Evolutionary conservation across 2,797 vertebrate genomes (phyloP).

Genomic region (Mus spretus): DNA sequence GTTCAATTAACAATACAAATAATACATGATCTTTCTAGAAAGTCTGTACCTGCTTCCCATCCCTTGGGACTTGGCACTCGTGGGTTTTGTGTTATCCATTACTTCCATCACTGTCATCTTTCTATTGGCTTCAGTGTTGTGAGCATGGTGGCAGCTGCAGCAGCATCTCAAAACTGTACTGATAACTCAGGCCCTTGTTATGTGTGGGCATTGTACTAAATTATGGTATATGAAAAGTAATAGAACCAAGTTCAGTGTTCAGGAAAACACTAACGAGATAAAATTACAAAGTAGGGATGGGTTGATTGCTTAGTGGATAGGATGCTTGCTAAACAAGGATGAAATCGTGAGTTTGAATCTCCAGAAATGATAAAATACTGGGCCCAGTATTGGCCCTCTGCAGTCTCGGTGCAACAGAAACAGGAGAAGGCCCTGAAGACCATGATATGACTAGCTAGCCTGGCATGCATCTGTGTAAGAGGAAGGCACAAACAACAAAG

Average conservation of each 20-base stretch:
- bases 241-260: conserved; percentile 34
- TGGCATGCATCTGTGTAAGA: background rate
- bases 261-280: conserved; percentile 23
- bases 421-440: background rate
- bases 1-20: background rate
- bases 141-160: background rate
- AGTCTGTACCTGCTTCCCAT: background rate
- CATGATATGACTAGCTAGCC: background rate
- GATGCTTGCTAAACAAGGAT: background rate
- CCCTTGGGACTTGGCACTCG: background rate
- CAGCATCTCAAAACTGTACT: background rate
- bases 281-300: background rate
- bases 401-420: background rate
- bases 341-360: background rate
- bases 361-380: background rate
- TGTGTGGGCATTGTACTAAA: background rate
- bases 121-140: background rate
- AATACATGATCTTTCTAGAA: background rate
- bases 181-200: background rate
- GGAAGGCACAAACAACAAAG: background rate
- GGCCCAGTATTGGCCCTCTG: background rate
- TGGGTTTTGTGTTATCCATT: background rate
- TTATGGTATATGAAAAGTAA: background rate
- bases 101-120: too few relatives aligned
- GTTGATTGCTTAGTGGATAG: background rate